phyloP scores from a whole-genome alignment of 2,888 invertebrate genomes.

The Eulithis testata region DNA sequence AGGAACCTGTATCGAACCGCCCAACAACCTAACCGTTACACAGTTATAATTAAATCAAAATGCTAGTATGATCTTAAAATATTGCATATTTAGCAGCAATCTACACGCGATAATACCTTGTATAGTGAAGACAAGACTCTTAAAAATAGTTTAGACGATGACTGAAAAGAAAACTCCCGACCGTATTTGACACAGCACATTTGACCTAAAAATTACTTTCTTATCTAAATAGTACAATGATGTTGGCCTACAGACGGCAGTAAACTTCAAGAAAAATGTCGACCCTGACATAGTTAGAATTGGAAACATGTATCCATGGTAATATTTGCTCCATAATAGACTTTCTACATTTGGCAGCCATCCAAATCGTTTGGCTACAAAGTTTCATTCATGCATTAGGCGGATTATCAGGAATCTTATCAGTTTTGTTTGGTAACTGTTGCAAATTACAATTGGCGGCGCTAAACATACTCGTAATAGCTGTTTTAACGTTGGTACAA shows the following conservation, averaged over 20 bases:
- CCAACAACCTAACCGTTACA: too few species aligned
- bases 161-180: slow-evolving; percentile 40
- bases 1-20: too few species aligned
- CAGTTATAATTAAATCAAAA: too few species aligned
- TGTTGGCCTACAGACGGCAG: slow-evolving; percentile 62
- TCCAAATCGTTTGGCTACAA: slow-evolving; percentile 58
- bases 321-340: slow-evolving; percentile 61
- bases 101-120: too few species aligned
- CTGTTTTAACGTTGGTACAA: background rate
- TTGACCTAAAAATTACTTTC: slow-evolving; percentile 54
- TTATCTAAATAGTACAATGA: slow-evolving; percentile 61
- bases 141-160: slow-evolving; percentile 13
- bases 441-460: slow-evolving; percentile 7
- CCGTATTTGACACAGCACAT: slow-evolving; percentile 40
- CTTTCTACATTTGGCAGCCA: slow-evolving; percentile 64
- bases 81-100: too few species aligned
- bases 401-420: slow-evolving; percentile 36
- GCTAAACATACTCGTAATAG: slow-evolving; percentile 4
- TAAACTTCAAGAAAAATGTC: slow-evolving; percentile 58
- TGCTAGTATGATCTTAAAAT: too few species aligned
- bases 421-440: slow-evolving; percentile 27
- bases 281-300: slow-evolving; percentile 68
- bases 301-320: slow-evolving; percentile 52
- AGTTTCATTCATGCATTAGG: slow-evolving; percentile 58
- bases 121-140: background rate